These are phyloP conservation scores for Spea multiplicata DNA, from an alignment of 2,113 vertebrate genomes.

Conservation along the genomic window DNA sequence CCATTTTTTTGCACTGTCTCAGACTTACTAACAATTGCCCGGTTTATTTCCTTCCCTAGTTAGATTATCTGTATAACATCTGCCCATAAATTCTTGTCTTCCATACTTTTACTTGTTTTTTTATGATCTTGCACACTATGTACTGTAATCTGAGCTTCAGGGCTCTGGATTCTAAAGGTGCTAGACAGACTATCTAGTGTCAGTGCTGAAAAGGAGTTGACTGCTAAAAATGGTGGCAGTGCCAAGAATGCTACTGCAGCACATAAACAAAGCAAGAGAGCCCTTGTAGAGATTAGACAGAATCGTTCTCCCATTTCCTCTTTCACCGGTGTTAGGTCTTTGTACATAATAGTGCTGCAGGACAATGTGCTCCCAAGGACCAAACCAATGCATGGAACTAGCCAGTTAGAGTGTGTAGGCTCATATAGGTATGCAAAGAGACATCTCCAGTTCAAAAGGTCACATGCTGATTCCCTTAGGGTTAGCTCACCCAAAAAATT, in stretches of 20 bases:
- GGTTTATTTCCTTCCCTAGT: too few relatives aligned
- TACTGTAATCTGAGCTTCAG: constrained; percentile 10
- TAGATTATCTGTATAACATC: background rate
- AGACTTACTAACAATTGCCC: too few relatives aligned
- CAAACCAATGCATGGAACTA: constrained; percentile 13
- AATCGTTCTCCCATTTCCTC: background rate
- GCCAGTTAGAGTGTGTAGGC: background rate
- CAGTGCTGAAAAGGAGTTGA: constrained; percentile 14
- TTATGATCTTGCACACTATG: background rate
- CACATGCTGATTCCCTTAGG: constrained; percentile 41
- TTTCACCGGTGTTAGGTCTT: background rate
- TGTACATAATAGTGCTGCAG: background rate
- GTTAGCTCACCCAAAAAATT: constrained; percentile 40
- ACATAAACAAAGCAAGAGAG: background rate
- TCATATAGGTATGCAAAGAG: constrained; percentile 1
- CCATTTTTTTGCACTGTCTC: too few relatives aligned
- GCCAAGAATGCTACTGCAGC: background rate
- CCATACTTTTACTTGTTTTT: background rate
- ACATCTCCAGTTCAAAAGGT: background rate
- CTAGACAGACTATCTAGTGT: background rate
- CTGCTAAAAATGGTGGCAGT: constrained; percentile 34
- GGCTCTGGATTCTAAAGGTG: background rate
- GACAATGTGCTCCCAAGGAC: constrained; percentile 14
- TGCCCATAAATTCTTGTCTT: background rate
- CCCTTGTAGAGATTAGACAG: background rate